phyloP scores from a whole-genome alignment of 2,888 invertebrate species.

The Margaritifera margaritifera region DNA sequence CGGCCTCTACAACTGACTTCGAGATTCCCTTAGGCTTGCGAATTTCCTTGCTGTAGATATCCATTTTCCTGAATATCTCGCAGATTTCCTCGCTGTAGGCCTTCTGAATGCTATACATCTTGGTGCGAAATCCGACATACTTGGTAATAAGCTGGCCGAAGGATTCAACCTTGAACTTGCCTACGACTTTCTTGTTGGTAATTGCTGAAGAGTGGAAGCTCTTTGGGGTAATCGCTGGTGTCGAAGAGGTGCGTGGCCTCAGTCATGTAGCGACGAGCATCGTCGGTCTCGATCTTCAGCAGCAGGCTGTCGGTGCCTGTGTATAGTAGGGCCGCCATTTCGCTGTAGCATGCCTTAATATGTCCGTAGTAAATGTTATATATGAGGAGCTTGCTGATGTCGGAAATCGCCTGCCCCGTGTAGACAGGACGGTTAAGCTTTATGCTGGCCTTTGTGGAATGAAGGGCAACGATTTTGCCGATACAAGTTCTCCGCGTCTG shows the following conservation, averaged over 20 bases:
- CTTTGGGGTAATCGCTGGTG: conserved; percentile 50
- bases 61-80: too few species aligned
- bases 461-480: conserved; percentile 66
- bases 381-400: conserved; percentile 69
- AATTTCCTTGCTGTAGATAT: too few species aligned
- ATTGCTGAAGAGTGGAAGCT: conserved; percentile 37
- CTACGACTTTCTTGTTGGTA: too few species aligned
- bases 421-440: conserved; percentile 71
- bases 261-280: conserved; percentile 5
- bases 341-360: conserved; percentile 5
- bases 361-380: conserved; percentile 67
- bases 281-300: conserved; percentile 5
- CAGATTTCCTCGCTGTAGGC: too few species aligned
- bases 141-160: too few species aligned
- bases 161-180: too few species aligned
- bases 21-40: too few species aligned
- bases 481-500: conserved; percentile 58
- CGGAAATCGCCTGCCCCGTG: conserved; percentile 68
- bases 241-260: conserved; percentile 4
- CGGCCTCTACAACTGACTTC: too few species aligned
- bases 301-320: conserved; percentile 12
- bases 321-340: conserved; percentile 15
- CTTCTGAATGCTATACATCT: too few species aligned
- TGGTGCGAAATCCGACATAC: too few species aligned
- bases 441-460: conserved; percentile 36